Base-by-base conservation (phyloP, 2,888 invertebrate genomes). In the Diarsia dahlii region DNA sequence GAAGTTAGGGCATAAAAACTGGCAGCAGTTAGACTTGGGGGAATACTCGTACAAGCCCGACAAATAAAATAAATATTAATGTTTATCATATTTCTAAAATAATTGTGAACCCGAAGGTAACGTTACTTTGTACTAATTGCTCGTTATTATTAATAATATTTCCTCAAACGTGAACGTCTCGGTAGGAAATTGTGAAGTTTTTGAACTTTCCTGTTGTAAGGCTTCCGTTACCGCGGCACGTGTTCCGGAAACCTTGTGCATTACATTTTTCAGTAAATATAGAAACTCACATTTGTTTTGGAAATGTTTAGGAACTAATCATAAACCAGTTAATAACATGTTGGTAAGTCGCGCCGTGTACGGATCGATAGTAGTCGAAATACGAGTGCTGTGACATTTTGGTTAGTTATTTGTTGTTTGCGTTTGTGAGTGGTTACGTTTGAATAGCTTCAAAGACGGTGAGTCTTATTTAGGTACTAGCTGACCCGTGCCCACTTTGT, bases 201-300 rank as follows among this genome's bases (percentile, higher is more conserved):
- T 28, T 12, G n/a, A 71, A 66, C 13, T 28, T 56, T 71, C n/a
- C 13, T 28, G 45, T 45, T 50, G 54, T 62, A 65, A 56, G 56
- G 81, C 39, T 74, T 68, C 60, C 34, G 46, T 71, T 68, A 67
- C 62, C 39, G 23, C 54, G 76, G 52, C 65, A 76, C 86, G 71
- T 85, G 68, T 52, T 60, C 39, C 64, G 12, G 54, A 39, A 48
- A 13, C 28, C n/a, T 80, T n/a, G 54, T 20, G 8, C 5, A 13
- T 34, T 23, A 34, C 1, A 46, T n/a, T 54, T 39, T 54, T 56
- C 71, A 15, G n/a, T 71, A 45, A n/a, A 39, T 20, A 23, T 13
- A 23, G 13, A 34, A 63, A 6, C n/a, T 45, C 6, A 18, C 8
- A 8, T 39, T 45, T 45, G 15, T 20, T 20, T 23, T 20, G 23